A percentile compares a stretch with the other conserved stretches of the same genome.
Conservation (phyloP, 2,113 vertebrate genomes). For the Paraplagusia blochii region DNA sequence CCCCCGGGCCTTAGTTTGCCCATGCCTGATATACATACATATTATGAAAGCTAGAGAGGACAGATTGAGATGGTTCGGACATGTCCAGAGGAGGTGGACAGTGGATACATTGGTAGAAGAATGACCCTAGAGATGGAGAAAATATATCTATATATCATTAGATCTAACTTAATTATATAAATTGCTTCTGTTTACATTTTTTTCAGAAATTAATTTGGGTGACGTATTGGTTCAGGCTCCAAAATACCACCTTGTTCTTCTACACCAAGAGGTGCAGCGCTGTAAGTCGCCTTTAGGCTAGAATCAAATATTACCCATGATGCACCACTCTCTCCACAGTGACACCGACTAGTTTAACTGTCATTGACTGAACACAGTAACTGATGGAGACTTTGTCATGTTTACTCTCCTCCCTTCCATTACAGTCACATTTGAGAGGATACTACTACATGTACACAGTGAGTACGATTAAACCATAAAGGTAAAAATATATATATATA, state of each 20-base stretch:
- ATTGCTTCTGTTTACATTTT: neutral
- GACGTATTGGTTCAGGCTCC: slow-evolving; percentile 74
- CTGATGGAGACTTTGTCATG: neutral
- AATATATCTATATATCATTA: neutral
- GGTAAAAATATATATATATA: no score
- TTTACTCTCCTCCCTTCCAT: slow-evolving; percentile 10
- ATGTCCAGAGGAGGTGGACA: no score
- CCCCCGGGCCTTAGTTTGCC: no score
- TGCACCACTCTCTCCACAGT: neutral
- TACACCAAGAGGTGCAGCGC: slow-evolving; percentile 62
- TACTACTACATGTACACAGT: slow-evolving; percentile 70
- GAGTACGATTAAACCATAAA: slow-evolving; percentile 23
- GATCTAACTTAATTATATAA: neutral
- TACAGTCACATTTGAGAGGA: slow-evolving; percentile 64
- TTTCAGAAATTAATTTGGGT: slow-evolving; percentile 71
- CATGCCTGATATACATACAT: no score
- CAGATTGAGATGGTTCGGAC: no score
- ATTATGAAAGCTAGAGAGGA: no score
- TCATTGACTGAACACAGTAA: neutral
- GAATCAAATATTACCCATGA: no score
- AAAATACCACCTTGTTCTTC: slow-evolving; percentile 73
- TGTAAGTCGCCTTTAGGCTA: slow-evolving; percentile 44
- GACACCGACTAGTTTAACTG: neutral
- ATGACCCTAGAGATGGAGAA: no score
- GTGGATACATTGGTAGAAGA: no score